These are phyloP conservation scores for Nasua narica DNA, from an alignment of 2,797 vertebrate genomes.

Conservation along the genomic window DNA sequence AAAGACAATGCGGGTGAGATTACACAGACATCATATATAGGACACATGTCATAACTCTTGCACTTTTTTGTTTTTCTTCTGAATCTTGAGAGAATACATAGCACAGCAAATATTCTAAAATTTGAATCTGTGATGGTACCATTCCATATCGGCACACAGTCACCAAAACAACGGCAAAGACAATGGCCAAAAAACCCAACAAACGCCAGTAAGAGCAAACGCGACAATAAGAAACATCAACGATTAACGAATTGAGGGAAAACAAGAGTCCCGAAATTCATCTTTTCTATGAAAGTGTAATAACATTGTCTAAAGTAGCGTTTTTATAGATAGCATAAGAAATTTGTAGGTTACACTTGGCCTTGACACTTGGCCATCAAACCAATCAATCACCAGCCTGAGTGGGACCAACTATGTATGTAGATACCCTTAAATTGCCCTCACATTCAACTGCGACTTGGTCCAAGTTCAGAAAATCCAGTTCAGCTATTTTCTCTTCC, in stretches of 20 bases:
- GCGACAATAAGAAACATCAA: not conserved
- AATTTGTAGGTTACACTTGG: not conserved
- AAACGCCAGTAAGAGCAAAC: not conserved
- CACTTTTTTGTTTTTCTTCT: not conserved
- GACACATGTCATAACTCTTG: not conserved
- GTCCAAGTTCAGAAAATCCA: constrained; percentile 82
- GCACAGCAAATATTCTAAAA: not conserved
- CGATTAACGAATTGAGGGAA: not conserved
- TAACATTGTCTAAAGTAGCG: not conserved
- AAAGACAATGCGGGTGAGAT: not conserved
- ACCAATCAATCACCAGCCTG: not conserved
- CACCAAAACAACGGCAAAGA: not conserved
- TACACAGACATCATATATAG: accelerated
- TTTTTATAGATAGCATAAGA: not conserved
- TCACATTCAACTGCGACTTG: constrained; percentile 53
- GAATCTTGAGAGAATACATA: not conserved
- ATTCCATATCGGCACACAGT: not conserved
- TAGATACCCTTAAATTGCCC: not conserved
- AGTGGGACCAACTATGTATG: not conserved
- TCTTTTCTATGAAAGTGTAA: not conserved
- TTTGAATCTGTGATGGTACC: not conserved
- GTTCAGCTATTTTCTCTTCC: constrained; percentile 85
- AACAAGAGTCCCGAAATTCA: not conserved
- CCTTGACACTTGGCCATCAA: not conserved
- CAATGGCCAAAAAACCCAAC: not conserved